These are phyloP conservation scores for Bombus fervidus DNA, from an alignment of 1,140 invertebrate genomes.

Conservation along the genomic window DNA sequence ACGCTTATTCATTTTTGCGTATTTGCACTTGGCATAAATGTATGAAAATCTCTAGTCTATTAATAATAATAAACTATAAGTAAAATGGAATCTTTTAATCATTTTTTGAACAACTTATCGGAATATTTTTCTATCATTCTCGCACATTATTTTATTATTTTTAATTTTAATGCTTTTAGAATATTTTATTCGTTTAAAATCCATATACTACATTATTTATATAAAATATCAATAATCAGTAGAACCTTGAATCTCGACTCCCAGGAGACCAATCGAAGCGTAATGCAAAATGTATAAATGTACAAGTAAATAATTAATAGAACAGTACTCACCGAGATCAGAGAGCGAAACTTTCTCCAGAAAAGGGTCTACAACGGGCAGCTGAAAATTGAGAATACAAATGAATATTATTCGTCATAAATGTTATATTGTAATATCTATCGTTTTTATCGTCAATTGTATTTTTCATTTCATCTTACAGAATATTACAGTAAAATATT, in stretches of 20 bases:
- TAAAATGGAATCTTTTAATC: not conserved
- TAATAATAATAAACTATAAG: too few relatives aligned
- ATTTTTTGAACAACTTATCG: not conserved
- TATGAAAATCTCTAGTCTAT: too few relatives aligned
- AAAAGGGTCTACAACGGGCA: slow-evolving; percentile 94
- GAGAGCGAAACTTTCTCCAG: slow-evolving; percentile 93
- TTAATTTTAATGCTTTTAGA: not conserved
- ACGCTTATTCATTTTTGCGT: too few relatives aligned
- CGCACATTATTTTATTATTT: not conserved
- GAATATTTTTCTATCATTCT: too few relatives aligned
- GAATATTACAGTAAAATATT: too few relatives aligned
- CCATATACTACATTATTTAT: not conserved
- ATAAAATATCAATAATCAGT: not conserved
- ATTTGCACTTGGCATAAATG: too few relatives aligned
- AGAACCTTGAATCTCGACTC: not conserved
- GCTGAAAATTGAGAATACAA: slow-evolving; percentile 83
- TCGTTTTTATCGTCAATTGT: not conserved
- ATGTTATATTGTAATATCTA: not conserved
- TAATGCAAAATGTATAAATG: not conserved
- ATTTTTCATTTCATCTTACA: not conserved
- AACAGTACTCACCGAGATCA: slow-evolving; percentile 89
- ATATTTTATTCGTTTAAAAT: not conserved
- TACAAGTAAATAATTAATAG: not conserved
- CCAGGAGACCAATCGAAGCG: not conserved
- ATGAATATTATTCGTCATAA: slow-evolving; percentile 1